Percentiles rank a stretch among this genome's conserved stretches.
Conservation (phyloP, 2,888 invertebrate species). For the Heteropelma amictum region DNA sequence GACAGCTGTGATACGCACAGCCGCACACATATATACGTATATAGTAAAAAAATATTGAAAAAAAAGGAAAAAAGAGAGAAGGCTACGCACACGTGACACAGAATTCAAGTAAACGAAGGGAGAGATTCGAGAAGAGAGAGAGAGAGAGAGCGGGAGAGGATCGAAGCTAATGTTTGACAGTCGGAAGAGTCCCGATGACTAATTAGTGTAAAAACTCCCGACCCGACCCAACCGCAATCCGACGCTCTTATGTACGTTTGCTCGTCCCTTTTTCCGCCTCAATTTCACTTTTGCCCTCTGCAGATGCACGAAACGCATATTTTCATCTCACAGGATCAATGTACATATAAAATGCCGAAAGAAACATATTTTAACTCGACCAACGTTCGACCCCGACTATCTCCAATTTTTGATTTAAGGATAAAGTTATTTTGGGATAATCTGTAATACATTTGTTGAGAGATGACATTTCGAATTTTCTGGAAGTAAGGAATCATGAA, state of each 20-base stretch:
- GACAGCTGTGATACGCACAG: too few species aligned
- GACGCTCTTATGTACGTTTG: slow-evolving; percentile 60
- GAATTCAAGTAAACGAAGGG: slow-evolving; percentile 62
- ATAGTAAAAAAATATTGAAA: neutral
- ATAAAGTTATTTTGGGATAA: too few species aligned
- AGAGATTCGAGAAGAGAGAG: slow-evolving; percentile 68
- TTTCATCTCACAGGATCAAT: neutral
- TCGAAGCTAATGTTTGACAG: slow-evolving; percentile 75
- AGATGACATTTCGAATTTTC: too few species aligned
- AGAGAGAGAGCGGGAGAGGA: slow-evolving; percentile 47
- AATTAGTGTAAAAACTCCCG: slow-evolving; percentile 75
- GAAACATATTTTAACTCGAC: too few species aligned
- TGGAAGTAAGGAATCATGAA: too few species aligned
- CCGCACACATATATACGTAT: neutral
- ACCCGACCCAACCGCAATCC: slow-evolving; percentile 65
- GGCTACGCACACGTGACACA: slow-evolving; percentile 61
- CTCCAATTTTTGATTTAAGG: too few species aligned
- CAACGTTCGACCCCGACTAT: too few species aligned
- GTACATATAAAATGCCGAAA: too few species aligned
- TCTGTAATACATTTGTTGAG: too few species aligned
- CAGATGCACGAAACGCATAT: neutral
- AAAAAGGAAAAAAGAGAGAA: slow-evolving; percentile 27
- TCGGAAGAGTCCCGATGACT: slow-evolving; percentile 74
- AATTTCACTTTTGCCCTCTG: slow-evolving; percentile 21
- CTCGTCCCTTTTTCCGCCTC: slow-evolving; percentile 44